Base-by-base conservation (phyloP, 1,140 invertebrate species). In the Zaprionus gabonicus region DNA sequence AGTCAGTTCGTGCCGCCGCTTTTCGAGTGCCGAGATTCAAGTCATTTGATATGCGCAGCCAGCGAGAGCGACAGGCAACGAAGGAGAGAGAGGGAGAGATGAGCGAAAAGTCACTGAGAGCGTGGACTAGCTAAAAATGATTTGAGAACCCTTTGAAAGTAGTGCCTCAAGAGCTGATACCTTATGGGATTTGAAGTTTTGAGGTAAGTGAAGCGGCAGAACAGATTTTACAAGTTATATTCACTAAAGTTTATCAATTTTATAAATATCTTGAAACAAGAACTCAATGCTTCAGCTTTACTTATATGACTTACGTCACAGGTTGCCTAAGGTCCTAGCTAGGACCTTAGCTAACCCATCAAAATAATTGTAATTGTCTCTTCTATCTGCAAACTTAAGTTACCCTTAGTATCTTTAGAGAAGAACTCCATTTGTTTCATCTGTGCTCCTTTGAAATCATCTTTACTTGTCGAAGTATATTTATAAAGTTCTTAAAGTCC, bases 1-100 rank as follows among this genome's bases (percentile, higher is more conserved):
- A 83, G 77, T 83, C 83, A 86, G 41, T 88, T 86, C 83, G 83
- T 86, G 82, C 82, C 62, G 72, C 72, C 23, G 23, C 23, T 75
- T 70, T 70, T 59, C 38, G 62, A 58, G 15, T n/a, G 15, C 3
- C 57, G 20, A 53, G 72, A 75, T 75, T 57, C 72, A 51, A 51
- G 57, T 58, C 53, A 41, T 64, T 75, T 64, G 72, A 75, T 71
- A 75, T 36, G 68, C 56, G 23, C 31, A 4, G 23, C 10, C 3
- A 53, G 51, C 3, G 20, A 25, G 9, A 36, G 34, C 28, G n/a
- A 38, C 27, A 68, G 20, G 5, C 15, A 41, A n/a, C n/a, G n/a
- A n/a, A n/a, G n/a, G n/a, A n/a, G 66, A 59, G 51, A 27, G 51
- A 15, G 9, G 10, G 51, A 55, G 25, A 55, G 53, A 56, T 27